A percentile compares a stretch with the other conserved stretches of the same genome.
Conservation (phyloP, 2,797 vertebrate species). For the Jordanella pulchra region DNA sequence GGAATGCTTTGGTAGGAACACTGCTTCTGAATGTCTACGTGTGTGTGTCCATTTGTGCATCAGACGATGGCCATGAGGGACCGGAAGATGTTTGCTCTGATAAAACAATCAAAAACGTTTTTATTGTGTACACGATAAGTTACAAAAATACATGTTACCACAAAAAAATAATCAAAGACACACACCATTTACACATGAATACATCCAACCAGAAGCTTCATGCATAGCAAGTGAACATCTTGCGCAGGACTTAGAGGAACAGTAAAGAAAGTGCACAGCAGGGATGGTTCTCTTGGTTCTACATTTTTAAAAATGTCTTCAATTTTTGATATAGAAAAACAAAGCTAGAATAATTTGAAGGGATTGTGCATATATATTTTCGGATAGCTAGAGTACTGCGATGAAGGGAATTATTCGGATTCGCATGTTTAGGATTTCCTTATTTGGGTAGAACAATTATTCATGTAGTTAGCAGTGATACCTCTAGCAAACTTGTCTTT, state of each 20-base stretch:
- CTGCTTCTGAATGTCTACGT: conserved; percentile 20
- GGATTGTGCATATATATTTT: neutral
- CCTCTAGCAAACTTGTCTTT: neutral
- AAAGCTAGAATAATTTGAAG: conserved; percentile 19
- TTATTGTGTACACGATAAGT: conserved; percentile 46
- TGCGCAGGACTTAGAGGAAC: conserved; percentile 22
- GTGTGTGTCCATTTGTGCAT: conserved; percentile 20
- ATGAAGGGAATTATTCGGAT: neutral
- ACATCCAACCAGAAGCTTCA: conserved; percentile 1
- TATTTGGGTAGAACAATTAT: neutral
- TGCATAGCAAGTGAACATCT: conserved; percentile 19
- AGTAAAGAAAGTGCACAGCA: conserved; percentile 2
- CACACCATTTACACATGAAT: conserved; percentile 9
- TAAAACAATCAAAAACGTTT: conserved; percentile 60
- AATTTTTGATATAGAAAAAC: conserved; percentile 10
- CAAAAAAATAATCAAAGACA: conserved; percentile 44
- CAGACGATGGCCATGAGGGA: conserved; percentile 31
- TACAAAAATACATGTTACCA: conserved; percentile 40
- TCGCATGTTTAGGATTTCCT: neutral
- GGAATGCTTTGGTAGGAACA: conserved; percentile 37
- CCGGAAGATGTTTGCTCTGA: conserved; percentile 51
- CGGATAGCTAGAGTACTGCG: neutral
- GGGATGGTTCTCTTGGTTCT: conserved; percentile 26
- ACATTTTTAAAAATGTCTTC: conserved; percentile 17
- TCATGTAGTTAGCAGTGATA: neutral